Evolutionary conservation across 2,888 invertebrate genomes (phyloP).

Genomic region (Meta bourneti): DNA sequence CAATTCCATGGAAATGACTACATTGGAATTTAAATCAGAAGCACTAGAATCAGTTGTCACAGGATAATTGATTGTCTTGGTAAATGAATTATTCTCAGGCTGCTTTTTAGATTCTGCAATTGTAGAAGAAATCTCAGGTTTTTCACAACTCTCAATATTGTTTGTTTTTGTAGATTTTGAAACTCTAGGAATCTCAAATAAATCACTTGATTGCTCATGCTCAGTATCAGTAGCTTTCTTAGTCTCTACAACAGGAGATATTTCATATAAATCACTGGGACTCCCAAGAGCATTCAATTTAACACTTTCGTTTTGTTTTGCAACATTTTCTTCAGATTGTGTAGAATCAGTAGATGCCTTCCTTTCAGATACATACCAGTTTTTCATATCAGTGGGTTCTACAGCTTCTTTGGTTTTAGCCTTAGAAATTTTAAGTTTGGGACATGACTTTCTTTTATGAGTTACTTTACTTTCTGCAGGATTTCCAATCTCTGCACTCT

Average conservation of each 20-base stretch:
- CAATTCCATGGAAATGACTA: too few species aligned
- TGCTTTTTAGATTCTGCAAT: too few species aligned
- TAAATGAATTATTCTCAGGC: too few species aligned
- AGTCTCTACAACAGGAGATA: not conserved
- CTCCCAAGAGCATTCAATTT: not conserved
- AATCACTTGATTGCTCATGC: too few species aligned
- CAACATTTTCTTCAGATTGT: constrained; percentile 18
- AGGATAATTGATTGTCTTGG: too few species aligned
- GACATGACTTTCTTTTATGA: constrained; percentile 28
- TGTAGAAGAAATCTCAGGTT: too few species aligned
- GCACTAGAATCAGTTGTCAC: too few species aligned
- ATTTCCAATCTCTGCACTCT: too few species aligned
- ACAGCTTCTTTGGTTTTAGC: not conserved
- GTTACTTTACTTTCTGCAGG: not conserved
- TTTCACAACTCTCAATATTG: too few species aligned
- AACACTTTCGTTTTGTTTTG: not conserved
- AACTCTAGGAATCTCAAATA: too few species aligned
- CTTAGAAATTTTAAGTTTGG: constrained; percentile 65
- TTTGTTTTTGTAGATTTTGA: too few species aligned
- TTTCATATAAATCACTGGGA: not conserved
- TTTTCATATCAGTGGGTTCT: constrained; percentile 1
- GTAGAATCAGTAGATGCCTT: constrained; percentile 46
- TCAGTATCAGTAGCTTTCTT: not conserved
- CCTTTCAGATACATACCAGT: constrained; percentile 64
- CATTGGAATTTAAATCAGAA: too few species aligned